Conservation (phyloP, 2,888 invertebrate genomes). For the Neria commutata region DNA sequence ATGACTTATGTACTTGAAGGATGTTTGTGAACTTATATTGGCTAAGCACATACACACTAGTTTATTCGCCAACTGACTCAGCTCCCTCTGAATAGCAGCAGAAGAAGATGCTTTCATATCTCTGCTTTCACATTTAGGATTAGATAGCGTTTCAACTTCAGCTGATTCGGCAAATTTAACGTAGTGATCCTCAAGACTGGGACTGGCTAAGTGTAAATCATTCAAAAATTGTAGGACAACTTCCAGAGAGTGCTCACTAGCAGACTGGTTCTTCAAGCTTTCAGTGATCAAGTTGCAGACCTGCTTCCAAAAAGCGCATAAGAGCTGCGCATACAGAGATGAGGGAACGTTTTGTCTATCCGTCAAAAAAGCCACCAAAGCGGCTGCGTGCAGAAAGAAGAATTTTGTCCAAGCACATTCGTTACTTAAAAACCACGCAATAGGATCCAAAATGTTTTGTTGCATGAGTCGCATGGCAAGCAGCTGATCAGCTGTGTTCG, state of each 20-base stretch:
- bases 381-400: conserved; percentile 64
- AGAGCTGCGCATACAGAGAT: conserved; percentile 44
- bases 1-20: conserved; percentile 64
- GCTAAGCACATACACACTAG: conserved; percentile 64
- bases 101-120: conserved; percentile 32
- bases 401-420: conserved; percentile 52
- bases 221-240: conserved; percentile 62
- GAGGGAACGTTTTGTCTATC: conserved; percentile 55
- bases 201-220: conserved; percentile 50
- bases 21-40: conserved; percentile 62
- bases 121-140: too few species aligned
- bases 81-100: conserved; percentile 47
- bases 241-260: conserved; percentile 47
- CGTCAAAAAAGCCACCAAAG: conserved; percentile 67
- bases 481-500: conserved; percentile 24
- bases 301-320: conserved; percentile 52
- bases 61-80: conserved; percentile 49
- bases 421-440: conserved; percentile 63
- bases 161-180: conserved; percentile 64
- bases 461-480: conserved; percentile 40
- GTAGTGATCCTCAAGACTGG: conserved; percentile 63
- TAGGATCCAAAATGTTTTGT: conserved; percentile 53
- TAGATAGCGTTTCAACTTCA: conserved; percentile 33
- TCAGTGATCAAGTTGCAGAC: conserved; percentile 45
- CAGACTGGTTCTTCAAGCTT: conserved; percentile 35